A percentile compares a stretch with the other conserved stretches of the same genome.
Evolutionary conservation across 2,113 vertebrate genomes (phyloP).

Genomic region (Eublepharis macularius): DNA sequence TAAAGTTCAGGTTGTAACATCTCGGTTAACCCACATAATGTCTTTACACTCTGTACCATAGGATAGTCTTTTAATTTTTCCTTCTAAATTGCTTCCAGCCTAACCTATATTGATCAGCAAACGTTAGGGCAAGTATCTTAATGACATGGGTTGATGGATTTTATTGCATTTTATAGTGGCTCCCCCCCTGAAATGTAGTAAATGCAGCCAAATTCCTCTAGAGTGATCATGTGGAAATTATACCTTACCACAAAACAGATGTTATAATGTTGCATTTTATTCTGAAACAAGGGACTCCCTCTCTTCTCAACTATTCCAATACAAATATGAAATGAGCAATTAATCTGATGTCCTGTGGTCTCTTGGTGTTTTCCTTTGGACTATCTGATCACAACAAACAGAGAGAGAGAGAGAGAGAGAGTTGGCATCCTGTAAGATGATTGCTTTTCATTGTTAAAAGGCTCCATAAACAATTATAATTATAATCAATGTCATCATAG

Average conservation of each 20-base stretch:
- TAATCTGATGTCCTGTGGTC: constrained; percentile 59
- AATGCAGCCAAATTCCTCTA: neutral
- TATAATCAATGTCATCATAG: neutral
- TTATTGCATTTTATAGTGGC: neutral
- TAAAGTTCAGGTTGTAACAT: neutral
- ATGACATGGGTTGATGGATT: neutral
- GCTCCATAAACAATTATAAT: constrained; percentile 38
- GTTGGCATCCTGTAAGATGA: constrained; percentile 52
- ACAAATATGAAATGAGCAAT: constrained; percentile 58
- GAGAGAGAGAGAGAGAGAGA: no score
- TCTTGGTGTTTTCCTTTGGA: constrained; percentile 36
- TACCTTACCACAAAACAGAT: neutral
- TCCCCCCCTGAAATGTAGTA: neutral
- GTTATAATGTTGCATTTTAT: constrained; percentile 38
- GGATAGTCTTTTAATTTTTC: neutral
- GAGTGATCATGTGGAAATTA: constrained; percentile 22
- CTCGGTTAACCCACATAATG: no score
- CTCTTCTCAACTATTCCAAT: constrained; percentile 29
- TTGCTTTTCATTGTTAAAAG: constrained; percentile 63
- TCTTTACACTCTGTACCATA: neutral
- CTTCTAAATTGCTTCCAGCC: neutral
- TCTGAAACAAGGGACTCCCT: constrained; percentile 44
- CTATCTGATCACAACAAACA: constrained; percentile 58
- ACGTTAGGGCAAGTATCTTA: neutral
- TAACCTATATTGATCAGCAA: neutral